These are phyloP conservation scores for Chalcosyrphus nemorum DNA, from an alignment of 2,888 invertebrate species.

Conservation along the genomic window DNA sequence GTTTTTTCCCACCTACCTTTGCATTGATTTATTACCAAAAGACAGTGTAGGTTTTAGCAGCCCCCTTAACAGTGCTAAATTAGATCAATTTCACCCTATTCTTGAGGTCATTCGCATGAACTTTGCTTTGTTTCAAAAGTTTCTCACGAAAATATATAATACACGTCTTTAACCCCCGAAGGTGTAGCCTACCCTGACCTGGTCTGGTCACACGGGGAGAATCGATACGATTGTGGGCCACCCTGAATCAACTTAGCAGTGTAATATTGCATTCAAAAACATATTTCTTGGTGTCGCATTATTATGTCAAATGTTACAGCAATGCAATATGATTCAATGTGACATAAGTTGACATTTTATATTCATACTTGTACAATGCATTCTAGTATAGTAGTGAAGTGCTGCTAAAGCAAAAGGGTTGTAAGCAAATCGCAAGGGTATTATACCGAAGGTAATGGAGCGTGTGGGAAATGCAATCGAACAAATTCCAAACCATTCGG, in stretches of 20 bases:
- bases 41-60: not conserved
- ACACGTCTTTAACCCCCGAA: slow-evolving; percentile 41
- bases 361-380: not conserved
- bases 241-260: slow-evolving; percentile 37
- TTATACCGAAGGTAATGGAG: slow-evolving; percentile 37
- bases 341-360: slow-evolving; percentile 12
- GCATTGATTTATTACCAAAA: slow-evolving; percentile 8
- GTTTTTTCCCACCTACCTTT: not conserved
- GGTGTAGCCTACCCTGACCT: slow-evolving; percentile 43
- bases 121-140: slow-evolving; percentile 24
- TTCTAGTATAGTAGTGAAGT: not conserved
- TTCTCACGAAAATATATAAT: slow-evolving; percentile 37
- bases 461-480: slow-evolving; percentile 57
- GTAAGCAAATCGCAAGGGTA: slow-evolving; percentile 7
- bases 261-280: slow-evolving; percentile 37
- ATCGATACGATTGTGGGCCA: slow-evolving; percentile 48
- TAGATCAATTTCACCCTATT: slow-evolving; percentile 50
- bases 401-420: not conserved
- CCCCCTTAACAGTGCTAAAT: slow-evolving; percentile 1
- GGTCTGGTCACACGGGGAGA: slow-evolving; percentile 23
- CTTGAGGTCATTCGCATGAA: slow-evolving; percentile 55
- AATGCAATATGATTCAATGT: slow-evolving; percentile 5
- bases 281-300: slow-evolving; percentile 27
- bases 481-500: slow-evolving; percentile 69
- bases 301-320: slow-evolving; percentile 30